phyloP scores from a whole-genome alignment of 1,140 invertebrate genomes.

The Pogonomyrmex californicus region DNA sequence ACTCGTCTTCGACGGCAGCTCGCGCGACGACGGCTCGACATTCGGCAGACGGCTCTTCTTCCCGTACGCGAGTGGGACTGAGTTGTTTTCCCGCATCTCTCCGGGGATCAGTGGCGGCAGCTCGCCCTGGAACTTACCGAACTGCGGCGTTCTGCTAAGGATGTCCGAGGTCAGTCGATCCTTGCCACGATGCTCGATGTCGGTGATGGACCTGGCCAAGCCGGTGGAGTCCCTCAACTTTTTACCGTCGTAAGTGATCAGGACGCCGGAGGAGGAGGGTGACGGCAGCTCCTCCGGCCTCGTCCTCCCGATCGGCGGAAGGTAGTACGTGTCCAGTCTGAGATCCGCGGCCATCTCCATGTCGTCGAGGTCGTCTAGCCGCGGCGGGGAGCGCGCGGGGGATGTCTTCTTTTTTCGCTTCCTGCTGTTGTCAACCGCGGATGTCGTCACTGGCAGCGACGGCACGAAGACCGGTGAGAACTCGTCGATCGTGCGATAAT shows the following conservation, averaged over 20 bases:
- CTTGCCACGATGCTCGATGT: conserved; percentile 77
- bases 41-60: conserved; percentile 25
- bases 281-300: conserved; percentile 67
- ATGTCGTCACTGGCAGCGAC: conserved; percentile 89
- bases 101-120: conserved; percentile 88
- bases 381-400: conserved; percentile 64
- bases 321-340: conserved; percentile 90
- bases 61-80: background rate
- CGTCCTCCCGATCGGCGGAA: conserved; percentile 85
- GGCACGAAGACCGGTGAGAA: conserved; percentile 93
- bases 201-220: conserved; percentile 88
- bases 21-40: conserved; percentile 7
- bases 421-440: conserved; percentile 85
- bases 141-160: conserved; percentile 90
- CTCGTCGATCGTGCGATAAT: conserved; percentile 83
- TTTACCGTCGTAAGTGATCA: conserved; percentile 92
- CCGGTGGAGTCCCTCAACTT: conserved; percentile 89
- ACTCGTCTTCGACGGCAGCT: conserved; percentile 47
- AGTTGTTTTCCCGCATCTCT: conserved; percentile 75
- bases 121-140: conserved; percentile 91
- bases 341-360: conserved; percentile 90
- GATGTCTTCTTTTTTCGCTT: conserved; percentile 84
- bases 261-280: conserved; percentile 84
- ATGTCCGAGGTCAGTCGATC: conserved; percentile 86
- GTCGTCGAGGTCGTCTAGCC: conserved; percentile 81